phyloP scores from a whole-genome alignment of 2,797 vertebrate genomes.

The Scarus forsteni region DNA sequence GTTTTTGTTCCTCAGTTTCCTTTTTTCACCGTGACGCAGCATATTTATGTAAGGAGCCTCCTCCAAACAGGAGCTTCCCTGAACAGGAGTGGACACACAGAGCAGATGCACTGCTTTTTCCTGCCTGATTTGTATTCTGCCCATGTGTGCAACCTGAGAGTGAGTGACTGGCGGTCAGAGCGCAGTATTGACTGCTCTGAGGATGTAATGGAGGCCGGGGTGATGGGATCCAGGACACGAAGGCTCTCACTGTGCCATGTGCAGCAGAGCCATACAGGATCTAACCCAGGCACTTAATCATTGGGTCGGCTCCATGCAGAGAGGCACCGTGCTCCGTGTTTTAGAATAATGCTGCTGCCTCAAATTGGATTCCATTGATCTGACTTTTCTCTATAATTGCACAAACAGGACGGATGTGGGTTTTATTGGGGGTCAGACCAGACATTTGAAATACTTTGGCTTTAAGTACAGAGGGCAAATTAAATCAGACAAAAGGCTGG shows the following conservation, averaged over 20 bases:
- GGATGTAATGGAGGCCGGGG: slow-evolving; percentile 80
- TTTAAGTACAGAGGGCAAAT: slow-evolving; percentile 62
- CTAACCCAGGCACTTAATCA: slow-evolving; percentile 74
- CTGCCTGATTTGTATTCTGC: slow-evolving; percentile 75
- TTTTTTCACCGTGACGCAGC: slow-evolving; percentile 25
- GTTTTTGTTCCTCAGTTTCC: neutral
- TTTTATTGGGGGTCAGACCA: slow-evolving; percentile 67
- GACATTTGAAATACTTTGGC: slow-evolving; percentile 66
- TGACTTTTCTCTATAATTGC: slow-evolving; percentile 68
- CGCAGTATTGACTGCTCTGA: slow-evolving; percentile 80
- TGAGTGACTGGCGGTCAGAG: slow-evolving; percentile 79
- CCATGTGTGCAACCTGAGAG: slow-evolving; percentile 70
- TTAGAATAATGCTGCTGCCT: slow-evolving; percentile 78
- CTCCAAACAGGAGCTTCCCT: slow-evolving; percentile 30
- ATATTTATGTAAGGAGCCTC: slow-evolving; percentile 11
- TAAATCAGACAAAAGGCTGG: slow-evolving; percentile 61
- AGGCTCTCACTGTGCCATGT: slow-evolving; percentile 72
- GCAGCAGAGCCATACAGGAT: slow-evolving; percentile 74
- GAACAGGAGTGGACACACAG: slow-evolving; percentile 38
- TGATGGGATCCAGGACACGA: slow-evolving; percentile 80
- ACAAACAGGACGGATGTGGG: slow-evolving; percentile 69
- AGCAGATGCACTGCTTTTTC: slow-evolving; percentile 57
- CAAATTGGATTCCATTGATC: slow-evolving; percentile 83
- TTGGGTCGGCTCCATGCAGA: slow-evolving; percentile 67
- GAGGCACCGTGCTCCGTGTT: slow-evolving; percentile 59